Evolutionary conservation across 2,113 vertebrate species (phyloP), one percentile per base, ranked within the genome.

Genomic region (Sialia sialis): DNA sequence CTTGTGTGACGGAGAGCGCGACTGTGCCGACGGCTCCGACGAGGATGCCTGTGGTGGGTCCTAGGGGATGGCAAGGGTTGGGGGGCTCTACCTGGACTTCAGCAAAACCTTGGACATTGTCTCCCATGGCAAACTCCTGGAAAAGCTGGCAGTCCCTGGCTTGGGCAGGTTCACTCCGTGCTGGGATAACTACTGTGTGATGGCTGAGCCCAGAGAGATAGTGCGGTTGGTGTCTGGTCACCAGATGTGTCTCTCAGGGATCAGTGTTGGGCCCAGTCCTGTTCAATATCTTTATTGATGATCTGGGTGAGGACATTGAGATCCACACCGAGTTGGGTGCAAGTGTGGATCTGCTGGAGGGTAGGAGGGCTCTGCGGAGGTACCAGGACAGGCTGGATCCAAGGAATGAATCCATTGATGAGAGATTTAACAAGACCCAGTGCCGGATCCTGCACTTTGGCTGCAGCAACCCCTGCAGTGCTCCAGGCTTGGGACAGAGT

Each of bases 1-100:
- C 79, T 11, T 92, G 46, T 93, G 90, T 0, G 90, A 93, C 1
- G 90, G 90, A 1, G 91, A 93, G 29, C 67, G 23, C 5, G 91
- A 93, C 85, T 93, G 91, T 0, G 32, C 73, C 2, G 91, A 93
- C 6, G 74, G 91, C 73, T 89, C 85, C 2, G 91, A 93, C 0
- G 91, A 93, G 60, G 66, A 93, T 0, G 32, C 67, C 18, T 93
- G 91, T 1, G 85, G 91, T 91, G 74, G 44, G 88, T 84, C 25
- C 49, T 9, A 29, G 49, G 39, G 14, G 3, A 49, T 2, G 11
- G 16, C 1, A 1, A 26, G 16, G 16, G 1, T 11, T 8, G 46
- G 21, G 17, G 22, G 58, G 26, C 38, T 62, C 46, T 17, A 0
- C 10, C 56, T 4, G 38, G 8, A 0, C 38, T 54, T 22, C 26